phyloP scores from a whole-genome alignment of 64 coral and sea anemone genomes.

The Porites lutea region DNA sequence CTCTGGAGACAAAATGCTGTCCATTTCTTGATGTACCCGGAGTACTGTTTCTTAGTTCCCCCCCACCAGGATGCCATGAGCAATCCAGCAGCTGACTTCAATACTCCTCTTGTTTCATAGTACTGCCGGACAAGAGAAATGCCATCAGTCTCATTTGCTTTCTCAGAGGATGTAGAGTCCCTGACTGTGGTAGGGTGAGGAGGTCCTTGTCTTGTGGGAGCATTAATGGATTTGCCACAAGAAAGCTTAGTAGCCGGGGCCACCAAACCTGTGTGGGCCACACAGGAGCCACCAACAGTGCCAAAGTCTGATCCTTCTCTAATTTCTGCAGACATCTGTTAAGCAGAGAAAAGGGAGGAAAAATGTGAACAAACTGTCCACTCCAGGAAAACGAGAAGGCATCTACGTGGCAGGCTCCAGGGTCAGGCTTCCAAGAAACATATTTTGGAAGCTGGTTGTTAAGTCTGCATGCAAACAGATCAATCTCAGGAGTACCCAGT shows the following conservation, averaged over 20 bases:
- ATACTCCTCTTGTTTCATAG: constrained; percentile 15
- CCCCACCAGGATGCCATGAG: constrained; percentile 58
- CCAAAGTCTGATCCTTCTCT: constrained; percentile 42
- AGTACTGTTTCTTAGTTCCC: constrained; percentile 56
- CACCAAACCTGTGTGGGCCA: constrained; percentile 53
- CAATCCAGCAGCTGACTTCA: constrained; percentile 45
- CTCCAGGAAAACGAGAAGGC: constrained; percentile 29
- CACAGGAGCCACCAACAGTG: constrained; percentile 26
- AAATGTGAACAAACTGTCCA: constrained; percentile 50
- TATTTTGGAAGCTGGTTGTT: constrained; percentile 55
- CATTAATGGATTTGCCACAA: constrained; percentile 22
- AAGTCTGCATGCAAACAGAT: constrained; percentile 43
- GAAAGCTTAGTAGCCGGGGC: constrained; percentile 28
- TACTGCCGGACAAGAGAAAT: constrained; percentile 61
- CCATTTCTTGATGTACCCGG: constrained; percentile 57
- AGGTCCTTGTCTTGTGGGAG: constrained; percentile 32
- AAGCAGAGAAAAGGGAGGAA: constrained; percentile 53
- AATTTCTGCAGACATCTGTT: constrained; percentile 43
- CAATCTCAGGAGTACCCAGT: constrained; percentile 33
- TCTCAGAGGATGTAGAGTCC: constrained; percentile 41
- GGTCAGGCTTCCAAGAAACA: constrained; percentile 29
- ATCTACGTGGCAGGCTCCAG: constrained; percentile 3
- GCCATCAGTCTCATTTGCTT: constrained; percentile 47
- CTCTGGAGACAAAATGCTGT: constrained; percentile 69
- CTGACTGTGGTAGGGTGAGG: constrained; percentile 53